These are phyloP conservation scores for Meganola albula DNA, from an alignment of 2,888 invertebrate genomes.

Conservation along the genomic window DNA sequence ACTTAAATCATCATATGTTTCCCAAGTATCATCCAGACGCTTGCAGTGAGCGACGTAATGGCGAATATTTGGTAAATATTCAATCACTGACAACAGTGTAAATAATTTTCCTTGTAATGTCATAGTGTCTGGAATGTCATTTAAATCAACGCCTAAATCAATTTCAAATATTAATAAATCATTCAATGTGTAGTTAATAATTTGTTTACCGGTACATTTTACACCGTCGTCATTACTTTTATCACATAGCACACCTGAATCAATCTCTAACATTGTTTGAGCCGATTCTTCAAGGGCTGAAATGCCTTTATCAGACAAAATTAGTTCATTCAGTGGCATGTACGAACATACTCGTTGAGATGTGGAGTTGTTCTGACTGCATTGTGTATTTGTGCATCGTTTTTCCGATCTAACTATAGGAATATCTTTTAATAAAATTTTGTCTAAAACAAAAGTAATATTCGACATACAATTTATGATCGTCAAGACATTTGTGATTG, in stretches of 20 bases:
- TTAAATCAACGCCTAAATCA: constrained; percentile 10
- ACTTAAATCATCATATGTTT: constrained; percentile 14
- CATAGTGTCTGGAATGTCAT: constrained; percentile 7
- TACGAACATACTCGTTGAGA: constrained; percentile 15
- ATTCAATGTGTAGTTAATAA: constrained; percentile 15
- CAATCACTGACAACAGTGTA: constrained; percentile 12
- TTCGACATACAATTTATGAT: constrained; percentile 10
- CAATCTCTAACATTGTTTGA: constrained; percentile 13
- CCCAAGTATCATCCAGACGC: constrained; percentile 12
- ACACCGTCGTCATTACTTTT: constrained; percentile 13
- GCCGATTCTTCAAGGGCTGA: constrained; percentile 12
- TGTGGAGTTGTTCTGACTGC: constrained; percentile 13
- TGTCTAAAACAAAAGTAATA: constrained; percentile 13
- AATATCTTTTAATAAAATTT: constrained; percentile 12
- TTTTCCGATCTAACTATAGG: constrained; percentile 11
- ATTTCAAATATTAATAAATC: constrained; percentile 15
- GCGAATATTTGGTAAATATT: constrained; percentile 11
- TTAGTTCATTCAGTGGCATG: constrained; percentile 13
- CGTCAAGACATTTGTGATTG: constrained; percentile 12
- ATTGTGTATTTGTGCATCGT: constrained; percentile 13
- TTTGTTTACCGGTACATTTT: constrained; percentile 13
- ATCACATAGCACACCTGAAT: constrained; percentile 11
- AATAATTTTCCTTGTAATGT: constrained; percentile 10
- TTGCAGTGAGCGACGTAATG: constrained; percentile 11
- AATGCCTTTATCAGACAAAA: constrained; percentile 12